A percentile compares a stretch with the other conserved stretches of the same genome.
These are phyloP conservation scores for Dunckerocampus dactyliophorus DNA, from an alignment of 2,113 vertebrate species.

Conservation along the genomic window DNA sequence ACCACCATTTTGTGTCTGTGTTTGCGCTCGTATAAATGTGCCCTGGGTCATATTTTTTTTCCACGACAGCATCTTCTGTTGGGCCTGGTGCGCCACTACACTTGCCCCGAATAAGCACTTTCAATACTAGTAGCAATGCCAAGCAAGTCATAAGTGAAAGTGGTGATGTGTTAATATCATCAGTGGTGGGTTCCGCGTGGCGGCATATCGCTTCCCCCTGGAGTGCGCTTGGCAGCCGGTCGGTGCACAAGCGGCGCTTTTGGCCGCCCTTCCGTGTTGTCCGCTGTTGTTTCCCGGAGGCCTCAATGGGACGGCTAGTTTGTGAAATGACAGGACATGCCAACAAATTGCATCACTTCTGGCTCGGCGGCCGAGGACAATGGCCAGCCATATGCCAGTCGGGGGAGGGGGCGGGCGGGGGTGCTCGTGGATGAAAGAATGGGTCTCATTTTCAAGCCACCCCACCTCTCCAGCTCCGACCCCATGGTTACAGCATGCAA, in stretches of 20 bases:
- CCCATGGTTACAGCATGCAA: slow-evolving; percentile 20
- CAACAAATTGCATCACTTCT: slow-evolving; percentile 99
- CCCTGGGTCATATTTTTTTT: too few species aligned
- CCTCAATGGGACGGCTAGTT: slow-evolving; percentile 87
- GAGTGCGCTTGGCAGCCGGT: slow-evolving; percentile 71
- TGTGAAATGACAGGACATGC: slow-evolving; percentile 93
- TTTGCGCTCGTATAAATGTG: too few species aligned
- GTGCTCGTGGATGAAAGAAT: slow-evolving; percentile 69
- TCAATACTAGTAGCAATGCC: not conserved
- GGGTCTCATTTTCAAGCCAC: slow-evolving; percentile 84
- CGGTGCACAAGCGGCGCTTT: slow-evolving; percentile 53
- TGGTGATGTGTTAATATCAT: not conserved
- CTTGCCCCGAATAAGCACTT: not conserved
- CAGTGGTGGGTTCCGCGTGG: not conserved
- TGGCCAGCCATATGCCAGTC: slow-evolving; percentile 88
- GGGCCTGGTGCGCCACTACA: not conserved
- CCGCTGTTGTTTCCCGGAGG: slow-evolving; percentile 79
- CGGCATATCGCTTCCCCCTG: slow-evolving; percentile 75
- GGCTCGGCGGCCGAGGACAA: slow-evolving; percentile 92
- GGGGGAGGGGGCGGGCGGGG: slow-evolving; percentile 41
- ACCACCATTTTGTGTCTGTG: too few species aligned
- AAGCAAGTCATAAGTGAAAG: not conserved
- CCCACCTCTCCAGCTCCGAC: slow-evolving; percentile 28
- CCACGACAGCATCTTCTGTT: not conserved
- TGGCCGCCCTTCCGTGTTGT: slow-evolving; percentile 83